Conservation (phyloP, 2,888 invertebrate genomes). For the Sturmia bella region DNA sequence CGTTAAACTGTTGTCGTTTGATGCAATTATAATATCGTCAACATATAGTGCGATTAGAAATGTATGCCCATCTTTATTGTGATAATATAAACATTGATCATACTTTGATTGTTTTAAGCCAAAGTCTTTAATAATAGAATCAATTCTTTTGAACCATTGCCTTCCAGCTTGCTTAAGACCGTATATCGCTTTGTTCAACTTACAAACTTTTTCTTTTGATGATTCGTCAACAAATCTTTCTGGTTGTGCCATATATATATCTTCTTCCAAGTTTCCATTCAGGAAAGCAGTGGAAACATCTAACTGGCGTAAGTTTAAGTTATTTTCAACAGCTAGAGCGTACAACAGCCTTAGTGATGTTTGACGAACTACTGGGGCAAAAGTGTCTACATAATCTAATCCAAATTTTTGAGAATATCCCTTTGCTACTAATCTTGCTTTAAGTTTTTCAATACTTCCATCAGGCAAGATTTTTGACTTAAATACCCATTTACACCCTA, state of each 20-base stretch:
- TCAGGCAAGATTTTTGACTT: no score
- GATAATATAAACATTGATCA: conserved; percentile 10
- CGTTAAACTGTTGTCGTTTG: not conserved
- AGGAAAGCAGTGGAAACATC: conserved; percentile 6
- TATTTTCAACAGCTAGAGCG: conserved; percentile 10
- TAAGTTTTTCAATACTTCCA: no score
- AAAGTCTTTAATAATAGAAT: not conserved
- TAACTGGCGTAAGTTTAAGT: conserved; percentile 6
- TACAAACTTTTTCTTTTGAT: no score
- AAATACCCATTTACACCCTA: no score
- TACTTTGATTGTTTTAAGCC: not conserved
- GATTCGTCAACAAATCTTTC: not conserved
- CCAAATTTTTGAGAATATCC: no score
- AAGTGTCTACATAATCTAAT: no score
- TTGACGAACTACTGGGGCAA: no score
- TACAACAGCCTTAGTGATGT: no score
- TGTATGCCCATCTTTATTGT: not conserved
- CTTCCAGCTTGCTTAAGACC: not conserved
- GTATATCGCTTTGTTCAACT: not conserved
- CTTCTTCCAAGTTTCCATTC: conserved; percentile 6
- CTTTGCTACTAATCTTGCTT: no score
- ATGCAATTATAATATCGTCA: not conserved
- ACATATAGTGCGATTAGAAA: not conserved
- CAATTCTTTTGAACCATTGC: not conserved
- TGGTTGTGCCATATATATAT: not conserved